Evolutionary conservation across 2,888 invertebrate species (phyloP).

Genomic region (Adela reaumurella): DNA sequence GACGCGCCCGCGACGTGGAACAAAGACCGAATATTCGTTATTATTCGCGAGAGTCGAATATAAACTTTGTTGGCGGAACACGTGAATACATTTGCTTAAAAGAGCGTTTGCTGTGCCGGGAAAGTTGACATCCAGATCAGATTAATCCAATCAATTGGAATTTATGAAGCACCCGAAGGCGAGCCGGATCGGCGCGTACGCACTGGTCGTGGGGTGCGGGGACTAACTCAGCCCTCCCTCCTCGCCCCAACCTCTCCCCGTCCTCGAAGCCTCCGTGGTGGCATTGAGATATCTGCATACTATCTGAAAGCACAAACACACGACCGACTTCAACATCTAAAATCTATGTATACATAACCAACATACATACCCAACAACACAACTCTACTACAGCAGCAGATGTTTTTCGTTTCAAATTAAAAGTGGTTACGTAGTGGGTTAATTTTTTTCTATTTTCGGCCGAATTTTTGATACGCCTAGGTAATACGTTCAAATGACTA

Average conservation of each 20-base stretch:
- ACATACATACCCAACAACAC: no score
- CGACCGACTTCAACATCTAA: constrained; percentile 8
- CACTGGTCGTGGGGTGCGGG: constrained; percentile 15
- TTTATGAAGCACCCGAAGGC: constrained; percentile 53
- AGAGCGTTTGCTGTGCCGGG: constrained; percentile 43
- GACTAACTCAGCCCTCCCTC: constrained; percentile 40
- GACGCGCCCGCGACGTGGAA: background rate
- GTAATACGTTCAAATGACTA: no score
- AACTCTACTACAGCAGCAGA: no score
- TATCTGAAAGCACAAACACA: constrained; percentile 16
- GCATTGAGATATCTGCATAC: constrained; percentile 20
- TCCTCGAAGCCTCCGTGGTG: constrained; percentile 9
- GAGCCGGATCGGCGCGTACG: constrained; percentile 31
- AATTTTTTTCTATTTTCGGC: no score
- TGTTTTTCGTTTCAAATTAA: no score
- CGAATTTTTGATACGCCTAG: no score
- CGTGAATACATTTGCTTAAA: constrained; percentile 44
- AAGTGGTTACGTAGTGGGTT: no score
- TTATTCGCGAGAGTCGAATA: constrained; percentile 35
- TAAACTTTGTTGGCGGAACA: constrained; percentile 23
- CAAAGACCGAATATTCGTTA: constrained; percentile 25
- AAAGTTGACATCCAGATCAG: constrained; percentile 56
- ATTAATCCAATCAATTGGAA: constrained; percentile 57
- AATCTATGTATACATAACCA: no score
- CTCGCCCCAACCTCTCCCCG: constrained; percentile 21